A percentile compares a stretch with the other conserved stretches of the same genome.
Conservation (phyloP, 2,888 invertebrate species). For the Yponomeuta evonymella region DNA sequence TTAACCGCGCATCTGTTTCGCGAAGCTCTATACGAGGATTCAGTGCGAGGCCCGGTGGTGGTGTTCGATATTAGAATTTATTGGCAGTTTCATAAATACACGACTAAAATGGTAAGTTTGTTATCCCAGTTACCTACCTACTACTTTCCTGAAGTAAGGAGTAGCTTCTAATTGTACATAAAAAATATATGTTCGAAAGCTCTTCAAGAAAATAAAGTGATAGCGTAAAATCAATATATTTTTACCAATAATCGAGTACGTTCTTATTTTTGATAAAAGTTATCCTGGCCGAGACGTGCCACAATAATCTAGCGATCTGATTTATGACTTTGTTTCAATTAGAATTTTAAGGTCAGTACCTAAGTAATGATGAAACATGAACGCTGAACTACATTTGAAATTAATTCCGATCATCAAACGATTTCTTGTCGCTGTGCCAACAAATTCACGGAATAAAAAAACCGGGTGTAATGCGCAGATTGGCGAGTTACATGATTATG, state of each 20-base stretch:
- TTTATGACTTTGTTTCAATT: too few species aligned
- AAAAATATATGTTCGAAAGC: background rate
- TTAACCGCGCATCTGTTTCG: conserved; percentile 11
- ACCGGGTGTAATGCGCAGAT: background rate
- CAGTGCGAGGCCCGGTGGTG: background rate
- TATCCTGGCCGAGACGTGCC: too few species aligned
- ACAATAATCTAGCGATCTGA: background rate
- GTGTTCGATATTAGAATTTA: background rate
- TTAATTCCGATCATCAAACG: background rate
- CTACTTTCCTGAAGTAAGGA: background rate
- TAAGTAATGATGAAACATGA: background rate
- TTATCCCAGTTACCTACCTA: background rate
- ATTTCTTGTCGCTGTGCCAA: conserved; percentile 66
- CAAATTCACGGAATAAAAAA: conserved; percentile 55
- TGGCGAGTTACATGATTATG: background rate
- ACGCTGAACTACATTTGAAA: background rate
- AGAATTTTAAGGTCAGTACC: too few species aligned
- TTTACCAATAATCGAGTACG: too few species aligned
- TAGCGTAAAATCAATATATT: background rate
- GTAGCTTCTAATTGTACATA: background rate
- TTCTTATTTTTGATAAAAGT: too few species aligned
- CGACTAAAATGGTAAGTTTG: background rate
- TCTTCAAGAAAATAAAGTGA: background rate
- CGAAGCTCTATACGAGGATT: background rate
- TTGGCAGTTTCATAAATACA: background rate